These are phyloP conservation scores for Digitonthophagus gazella DNA, from an alignment of 2,888 invertebrate genomes.

Conservation along the genomic window DNA sequence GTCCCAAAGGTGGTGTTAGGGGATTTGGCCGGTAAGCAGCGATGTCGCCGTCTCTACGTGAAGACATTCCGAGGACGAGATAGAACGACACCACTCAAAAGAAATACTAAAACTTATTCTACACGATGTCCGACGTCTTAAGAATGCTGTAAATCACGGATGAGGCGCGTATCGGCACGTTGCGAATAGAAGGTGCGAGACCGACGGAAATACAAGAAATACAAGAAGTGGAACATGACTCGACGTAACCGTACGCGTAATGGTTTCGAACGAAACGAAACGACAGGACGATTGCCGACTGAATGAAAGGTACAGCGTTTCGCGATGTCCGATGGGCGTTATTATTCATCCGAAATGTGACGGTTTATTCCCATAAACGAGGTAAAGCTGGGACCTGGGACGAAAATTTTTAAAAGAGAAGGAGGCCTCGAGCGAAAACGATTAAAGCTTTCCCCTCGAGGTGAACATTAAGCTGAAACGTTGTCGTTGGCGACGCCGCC, in stretches of 20 bases:
- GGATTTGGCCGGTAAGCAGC: neutral
- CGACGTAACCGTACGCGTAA: no score
- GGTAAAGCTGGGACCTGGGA: no score
- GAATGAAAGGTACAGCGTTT: no score
- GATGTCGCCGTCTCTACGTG: neutral
- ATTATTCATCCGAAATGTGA: no score
- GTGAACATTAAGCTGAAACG: neutral
- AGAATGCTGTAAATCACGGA: neutral
- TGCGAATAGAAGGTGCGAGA: neutral
- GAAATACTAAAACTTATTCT: neutral
- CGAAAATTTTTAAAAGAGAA: neutral
- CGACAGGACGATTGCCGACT: no score
- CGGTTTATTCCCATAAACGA: no score
- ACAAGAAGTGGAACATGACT: neutral
- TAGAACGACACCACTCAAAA: neutral
- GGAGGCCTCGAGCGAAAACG: neutral
- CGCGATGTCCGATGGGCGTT: no score
- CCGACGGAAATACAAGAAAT: no score
- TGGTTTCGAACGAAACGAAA: no score
- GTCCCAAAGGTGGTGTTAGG: conserved; percentile 1
- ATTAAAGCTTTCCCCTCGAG: neutral
- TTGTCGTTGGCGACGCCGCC: no score
- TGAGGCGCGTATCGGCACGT: neutral
- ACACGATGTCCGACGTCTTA: no score
- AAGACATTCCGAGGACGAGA: neutral